These are phyloP conservation scores for Glyphotaelius pellucidus DNA, from an alignment of 2,888 invertebrate species.

Conservation along the genomic window DNA sequence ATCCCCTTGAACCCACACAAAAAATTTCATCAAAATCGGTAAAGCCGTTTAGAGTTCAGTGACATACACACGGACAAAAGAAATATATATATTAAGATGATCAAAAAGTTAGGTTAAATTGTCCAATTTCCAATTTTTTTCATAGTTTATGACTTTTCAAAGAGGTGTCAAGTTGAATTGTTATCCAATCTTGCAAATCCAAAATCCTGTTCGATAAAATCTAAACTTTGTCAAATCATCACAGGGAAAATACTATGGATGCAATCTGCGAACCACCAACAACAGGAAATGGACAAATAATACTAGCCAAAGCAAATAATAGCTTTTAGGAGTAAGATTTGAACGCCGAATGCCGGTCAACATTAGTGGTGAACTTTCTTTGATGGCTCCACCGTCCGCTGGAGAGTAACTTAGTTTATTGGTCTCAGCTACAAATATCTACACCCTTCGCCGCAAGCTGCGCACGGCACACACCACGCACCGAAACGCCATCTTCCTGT, in stretches of 20 bases:
- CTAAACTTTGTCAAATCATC: background rate
- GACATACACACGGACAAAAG: too few relatives aligned
- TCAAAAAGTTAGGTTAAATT: too few relatives aligned
- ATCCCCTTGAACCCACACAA: too few relatives aligned
- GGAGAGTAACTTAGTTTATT: constrained; percentile 31
- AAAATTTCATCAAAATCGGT: too few relatives aligned
- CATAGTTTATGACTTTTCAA: too few relatives aligned
- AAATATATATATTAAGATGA: too few relatives aligned
- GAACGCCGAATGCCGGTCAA: constrained; percentile 13
- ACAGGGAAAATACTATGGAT: background rate
- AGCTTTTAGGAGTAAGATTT: background rate
- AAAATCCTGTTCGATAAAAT: background rate
- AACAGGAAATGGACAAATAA: background rate
- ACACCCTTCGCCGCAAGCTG: constrained; percentile 33
- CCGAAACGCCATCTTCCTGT: constrained; percentile 25
- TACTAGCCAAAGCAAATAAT: background rate
- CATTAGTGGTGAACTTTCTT: constrained; percentile 14
- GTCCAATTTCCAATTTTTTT: too few relatives aligned
- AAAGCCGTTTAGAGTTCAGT: too few relatives aligned
- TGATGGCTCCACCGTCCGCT: constrained; percentile 34
- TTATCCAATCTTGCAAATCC: too few relatives aligned
- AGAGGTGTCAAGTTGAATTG: too few relatives aligned
- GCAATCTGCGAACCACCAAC: background rate
- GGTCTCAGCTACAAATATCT: constrained; percentile 35
- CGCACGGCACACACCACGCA: constrained; percentile 14